Conservation (phyloP, 2,113 vertebrate species). For the Progne subis region DNA sequence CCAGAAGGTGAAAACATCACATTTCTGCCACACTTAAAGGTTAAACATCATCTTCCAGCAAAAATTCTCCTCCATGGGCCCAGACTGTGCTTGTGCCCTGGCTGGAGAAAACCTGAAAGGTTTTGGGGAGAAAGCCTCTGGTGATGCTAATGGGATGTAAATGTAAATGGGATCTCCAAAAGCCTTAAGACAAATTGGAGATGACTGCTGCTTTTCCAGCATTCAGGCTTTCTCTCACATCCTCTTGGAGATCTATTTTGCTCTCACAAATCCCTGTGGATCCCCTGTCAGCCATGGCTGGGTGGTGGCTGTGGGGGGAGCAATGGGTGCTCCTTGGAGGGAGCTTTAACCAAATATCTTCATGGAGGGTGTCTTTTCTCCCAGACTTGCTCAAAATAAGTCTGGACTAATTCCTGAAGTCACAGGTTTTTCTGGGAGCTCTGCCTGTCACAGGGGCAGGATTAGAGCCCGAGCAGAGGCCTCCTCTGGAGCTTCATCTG, state of each 20-base stretch:
- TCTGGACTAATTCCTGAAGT: background rate
- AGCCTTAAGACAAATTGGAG: background rate
- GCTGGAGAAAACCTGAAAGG: background rate
- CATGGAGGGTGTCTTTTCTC: background rate
- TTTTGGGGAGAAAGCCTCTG: background rate
- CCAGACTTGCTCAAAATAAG: background rate
- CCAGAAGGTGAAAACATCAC: background rate
- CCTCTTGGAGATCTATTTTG: background rate
- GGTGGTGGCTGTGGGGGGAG: background rate
- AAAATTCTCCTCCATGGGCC: fast-evolving
- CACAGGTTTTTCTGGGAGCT: background rate
- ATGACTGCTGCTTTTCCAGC: fast-evolving
- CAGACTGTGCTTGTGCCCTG: background rate
- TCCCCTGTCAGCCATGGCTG: background rate
- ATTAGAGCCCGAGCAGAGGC: fast-evolving
- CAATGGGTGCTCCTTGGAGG: background rate
- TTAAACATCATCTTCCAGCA: background rate
- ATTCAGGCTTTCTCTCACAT: background rate
- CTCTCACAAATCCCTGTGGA: background rate
- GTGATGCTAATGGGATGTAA: fast-evolving
- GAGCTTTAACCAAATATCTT: background rate
- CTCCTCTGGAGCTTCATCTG: background rate
- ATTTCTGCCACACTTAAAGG: background rate
- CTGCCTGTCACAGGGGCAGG: background rate
- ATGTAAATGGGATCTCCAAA: background rate